Evolutionary conservation across 2,797 vertebrate genomes (phyloP).

Genomic region (Sebastes taczanowskii): DNA sequence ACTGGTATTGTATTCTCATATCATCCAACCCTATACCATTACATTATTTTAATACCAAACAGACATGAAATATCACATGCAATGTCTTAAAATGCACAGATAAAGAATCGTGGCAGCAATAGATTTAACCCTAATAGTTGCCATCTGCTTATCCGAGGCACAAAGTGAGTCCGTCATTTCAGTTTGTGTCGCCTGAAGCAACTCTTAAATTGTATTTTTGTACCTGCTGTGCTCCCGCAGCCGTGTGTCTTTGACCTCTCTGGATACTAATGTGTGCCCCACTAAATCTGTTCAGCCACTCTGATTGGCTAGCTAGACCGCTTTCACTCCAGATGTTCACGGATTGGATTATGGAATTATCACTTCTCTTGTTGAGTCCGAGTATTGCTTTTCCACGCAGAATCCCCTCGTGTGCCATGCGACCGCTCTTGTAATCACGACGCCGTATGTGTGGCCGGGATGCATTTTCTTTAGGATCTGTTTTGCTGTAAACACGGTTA

Average conservation of each 20-base stretch:
- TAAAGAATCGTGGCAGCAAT: neutral
- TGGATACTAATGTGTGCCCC: conserved; percentile 32
- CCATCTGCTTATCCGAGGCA: neutral
- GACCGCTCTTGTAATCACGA: conserved; percentile 18
- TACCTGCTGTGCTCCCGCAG: conserved; percentile 9
- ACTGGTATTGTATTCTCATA: no score
- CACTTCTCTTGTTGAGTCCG: conserved; percentile 56
- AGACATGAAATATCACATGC: neutral
- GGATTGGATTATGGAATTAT: conserved; percentile 75
- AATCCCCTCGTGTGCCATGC: conserved; percentile 36
- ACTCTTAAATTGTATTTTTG: conserved; percentile 4
- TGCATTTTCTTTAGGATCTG: conserved; percentile 1
- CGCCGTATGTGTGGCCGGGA: neutral
- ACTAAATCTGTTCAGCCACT: conserved; percentile 58
- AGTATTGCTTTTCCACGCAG: conserved; percentile 58
- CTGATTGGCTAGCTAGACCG: conserved; percentile 69
- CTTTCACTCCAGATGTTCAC: conserved; percentile 72
- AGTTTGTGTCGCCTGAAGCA: neutral
- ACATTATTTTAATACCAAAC: neutral
- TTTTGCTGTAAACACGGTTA: neutral
- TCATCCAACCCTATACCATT: neutral
- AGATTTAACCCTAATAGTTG: neutral
- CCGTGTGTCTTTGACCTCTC: conserved; percentile 40
- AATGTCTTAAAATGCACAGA: neutral
- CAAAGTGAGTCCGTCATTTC: neutral